Base-by-base conservation (phyloP, 2,113 vertebrate species). In the Colinus virginianus region DNA sequence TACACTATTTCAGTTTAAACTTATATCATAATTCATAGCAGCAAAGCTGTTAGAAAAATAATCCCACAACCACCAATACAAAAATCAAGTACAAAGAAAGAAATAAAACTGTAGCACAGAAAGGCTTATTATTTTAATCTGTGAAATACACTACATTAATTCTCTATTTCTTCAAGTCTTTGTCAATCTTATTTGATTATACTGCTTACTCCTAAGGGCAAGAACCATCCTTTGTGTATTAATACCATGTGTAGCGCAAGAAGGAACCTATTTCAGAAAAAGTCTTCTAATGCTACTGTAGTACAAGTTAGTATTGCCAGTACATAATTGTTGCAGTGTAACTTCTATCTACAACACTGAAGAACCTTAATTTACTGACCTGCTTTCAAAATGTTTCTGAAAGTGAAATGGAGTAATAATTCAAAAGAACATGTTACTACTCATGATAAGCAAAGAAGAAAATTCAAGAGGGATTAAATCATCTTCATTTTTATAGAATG, bases 391-490 rank as follows among this genome's bases (percentile, higher is more conserved):
- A 32, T 32, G 2, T 42, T n/a, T 90, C 75, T 84, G 55, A 87
- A 87, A 85, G 63, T 63, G 49, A 93, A 92, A 90, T 59, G 70
- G 40, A 90, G 55, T 59, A 63, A 77, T 76, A 74, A 66, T 63
- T 90, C 67, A 74, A 79, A 93, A 78, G 36, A 87, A 82, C 42
- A 70, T 51, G 40, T 21, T 92, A 82, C 79, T 84, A 84, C 15
- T 79, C 38, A 38, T 45, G 62, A 84, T 87, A 89, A 93, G 70
- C 19, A 90, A 93, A 72, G 55, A 69, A 84, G 12, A 90, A 91
- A 70, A 89, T 84, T 89, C 38, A 42, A 49, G 19, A 12, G 28
- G 78, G 36, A 81, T 85, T 93, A 91, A 64, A 90, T 89, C 36
- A 85, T 86, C 32, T 79, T 67, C 23, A 17, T 70, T 93, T 87